Conservation (phyloP, 1,140 invertebrate genomes). For the Bombus sylvicola region DNA sequence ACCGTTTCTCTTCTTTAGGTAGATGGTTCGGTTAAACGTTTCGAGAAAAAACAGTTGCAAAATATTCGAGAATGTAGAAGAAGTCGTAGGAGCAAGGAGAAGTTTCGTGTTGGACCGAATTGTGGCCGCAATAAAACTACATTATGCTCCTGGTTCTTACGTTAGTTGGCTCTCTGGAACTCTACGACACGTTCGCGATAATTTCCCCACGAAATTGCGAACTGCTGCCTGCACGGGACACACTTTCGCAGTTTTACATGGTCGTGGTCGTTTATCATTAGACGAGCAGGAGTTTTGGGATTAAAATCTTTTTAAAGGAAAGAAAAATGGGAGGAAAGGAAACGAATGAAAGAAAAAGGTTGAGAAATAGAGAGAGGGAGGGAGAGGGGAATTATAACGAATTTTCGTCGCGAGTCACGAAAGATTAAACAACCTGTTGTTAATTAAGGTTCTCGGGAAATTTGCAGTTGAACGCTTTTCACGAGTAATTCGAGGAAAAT, state of each 20-base stretch:
- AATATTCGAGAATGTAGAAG: background rate
- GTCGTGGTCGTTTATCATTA: slow-evolving; percentile 29
- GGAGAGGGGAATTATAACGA: background rate
- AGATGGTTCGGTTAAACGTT: background rate
- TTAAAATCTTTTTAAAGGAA: slow-evolving; percentile 4
- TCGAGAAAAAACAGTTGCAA: background rate
- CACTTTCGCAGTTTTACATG: slow-evolving; percentile 23
- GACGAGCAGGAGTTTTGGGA: slow-evolving; percentile 2
- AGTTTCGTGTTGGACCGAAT: slow-evolving; percentile 14
- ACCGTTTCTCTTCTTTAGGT: too few relatives aligned
- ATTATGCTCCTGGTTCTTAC: slow-evolving; percentile 50
- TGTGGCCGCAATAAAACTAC: slow-evolving; percentile 37
- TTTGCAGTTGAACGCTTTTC: slow-evolving; percentile 10
- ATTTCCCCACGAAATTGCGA: slow-evolving; percentile 47
- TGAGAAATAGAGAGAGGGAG: too few relatives aligned
- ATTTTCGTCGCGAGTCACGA: slow-evolving; percentile 2
- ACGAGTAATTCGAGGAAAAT: slow-evolving; percentile 8
- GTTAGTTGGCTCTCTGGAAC: slow-evolving; percentile 16
- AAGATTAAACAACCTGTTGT: slow-evolving; percentile 34
- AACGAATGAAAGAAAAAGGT: too few relatives aligned
- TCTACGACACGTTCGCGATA: slow-evolving; percentile 53
- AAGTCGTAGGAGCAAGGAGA: background rate
- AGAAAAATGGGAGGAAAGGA: background rate
- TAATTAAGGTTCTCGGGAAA: slow-evolving; percentile 20
- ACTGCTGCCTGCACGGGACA: slow-evolving; percentile 25